A percentile compares a stretch with the other conserved stretches of the same genome.
These are phyloP conservation scores for Sebastes fasciatus DNA, from an alignment of 2,113 vertebrate genomes.

Conservation along the genomic window DNA sequence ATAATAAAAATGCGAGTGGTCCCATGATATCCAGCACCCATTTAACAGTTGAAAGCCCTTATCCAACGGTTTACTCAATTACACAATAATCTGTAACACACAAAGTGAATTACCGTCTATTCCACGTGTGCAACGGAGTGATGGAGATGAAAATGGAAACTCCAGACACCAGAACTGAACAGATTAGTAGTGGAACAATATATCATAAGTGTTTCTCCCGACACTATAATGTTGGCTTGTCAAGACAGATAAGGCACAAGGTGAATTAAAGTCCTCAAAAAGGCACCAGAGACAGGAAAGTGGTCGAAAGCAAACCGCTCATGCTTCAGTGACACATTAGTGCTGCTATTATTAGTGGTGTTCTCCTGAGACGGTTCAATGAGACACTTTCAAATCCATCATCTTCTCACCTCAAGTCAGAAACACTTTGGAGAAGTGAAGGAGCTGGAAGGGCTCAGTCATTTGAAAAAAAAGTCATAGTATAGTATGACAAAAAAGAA, in stretches of 20 bases:
- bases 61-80: not conserved
- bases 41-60: conserved; percentile 42
- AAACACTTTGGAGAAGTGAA: conserved; percentile 22
- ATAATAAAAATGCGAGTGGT: conserved; percentile 14
- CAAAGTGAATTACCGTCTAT: not conserved
- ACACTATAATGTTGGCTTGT: not conserved
- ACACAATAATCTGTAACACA: not conserved
- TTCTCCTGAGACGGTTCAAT: conserved; percentile 2
- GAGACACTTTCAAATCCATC: not conserved
- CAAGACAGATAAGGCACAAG: conserved; percentile 63
- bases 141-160: conserved; percentile 1
- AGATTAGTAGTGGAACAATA: not conserved
- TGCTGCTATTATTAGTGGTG: conserved; percentile 5
- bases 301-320: conserved; percentile 1
- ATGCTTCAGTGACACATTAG: not conserved
- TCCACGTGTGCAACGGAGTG: not conserved
- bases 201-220: not conserved
- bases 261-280: conserved; percentile 25
- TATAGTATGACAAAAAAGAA: too few relatives aligned
- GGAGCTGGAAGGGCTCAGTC: not conserved
- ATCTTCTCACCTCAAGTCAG: not conserved
- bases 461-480: too few relatives aligned
- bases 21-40: conserved; percentile 35
- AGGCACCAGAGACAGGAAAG: conserved; percentile 18
- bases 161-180: not conserved